These are phyloP conservation scores for Byasa hedistus DNA, from an alignment of 2,888 invertebrate species.

Conservation along the genomic window DNA sequence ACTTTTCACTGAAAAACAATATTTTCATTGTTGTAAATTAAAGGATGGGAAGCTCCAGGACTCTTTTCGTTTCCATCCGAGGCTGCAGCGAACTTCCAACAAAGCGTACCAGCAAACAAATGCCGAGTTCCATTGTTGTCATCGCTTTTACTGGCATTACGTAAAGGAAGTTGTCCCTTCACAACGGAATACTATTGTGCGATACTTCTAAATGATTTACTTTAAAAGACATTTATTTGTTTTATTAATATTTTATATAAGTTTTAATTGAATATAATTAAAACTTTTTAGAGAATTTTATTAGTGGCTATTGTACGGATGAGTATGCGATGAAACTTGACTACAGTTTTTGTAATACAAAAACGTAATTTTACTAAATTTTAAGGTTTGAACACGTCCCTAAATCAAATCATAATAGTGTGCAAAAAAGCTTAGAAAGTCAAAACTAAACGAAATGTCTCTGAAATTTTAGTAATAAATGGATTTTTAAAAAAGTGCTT, in stretches of 20 bases:
- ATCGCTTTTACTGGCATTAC: conserved; percentile 19
- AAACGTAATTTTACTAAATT: too few species aligned
- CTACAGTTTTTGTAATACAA: too few species aligned
- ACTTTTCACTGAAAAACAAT: neutral
- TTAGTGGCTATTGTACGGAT: too few species aligned
- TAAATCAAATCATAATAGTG: too few species aligned
- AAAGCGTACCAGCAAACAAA: conserved; percentile 17
- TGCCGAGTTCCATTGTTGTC: conserved; percentile 16
- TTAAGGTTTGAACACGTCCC: too few species aligned
- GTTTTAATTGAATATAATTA: neutral
- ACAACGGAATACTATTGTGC: neutral
- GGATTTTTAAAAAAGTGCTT: too few species aligned
- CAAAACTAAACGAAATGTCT: too few species aligned
- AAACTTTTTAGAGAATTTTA: too few species aligned
- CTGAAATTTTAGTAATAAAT: too few species aligned
- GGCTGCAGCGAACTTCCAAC: conserved; percentile 21
- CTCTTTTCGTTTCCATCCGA: conserved; percentile 21
- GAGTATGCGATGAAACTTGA: too few species aligned
- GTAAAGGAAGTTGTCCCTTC: conserved; percentile 1
- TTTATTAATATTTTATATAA: neutral
- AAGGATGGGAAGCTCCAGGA: conserved; percentile 9
- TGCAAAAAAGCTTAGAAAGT: too few species aligned
- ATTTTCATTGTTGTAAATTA: conserved; percentile 18
- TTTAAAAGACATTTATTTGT: neutral
- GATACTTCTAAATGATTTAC: neutral